Percentiles rank a stretch among this genome's conserved stretches.
These are phyloP conservation scores for Spatulosminthurus flaviceps DNA, from an alignment of 2,888 invertebrate genomes.

Conservation along the genomic window DNA sequence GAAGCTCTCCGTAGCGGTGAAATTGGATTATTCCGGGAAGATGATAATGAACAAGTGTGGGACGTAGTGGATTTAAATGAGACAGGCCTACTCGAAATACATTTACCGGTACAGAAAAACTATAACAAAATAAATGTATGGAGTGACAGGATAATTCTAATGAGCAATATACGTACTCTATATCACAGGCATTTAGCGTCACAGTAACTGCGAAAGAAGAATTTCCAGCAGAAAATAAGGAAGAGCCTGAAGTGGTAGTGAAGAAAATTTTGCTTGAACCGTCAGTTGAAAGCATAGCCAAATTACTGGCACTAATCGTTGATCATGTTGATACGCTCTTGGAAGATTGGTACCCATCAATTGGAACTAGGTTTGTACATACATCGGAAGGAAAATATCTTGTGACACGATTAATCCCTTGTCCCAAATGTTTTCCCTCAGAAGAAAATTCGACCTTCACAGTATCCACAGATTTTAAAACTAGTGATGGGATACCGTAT, in stretches of 20 bases:
- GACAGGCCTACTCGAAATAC: constrained; percentile 85
- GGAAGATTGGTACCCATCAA: constrained; percentile 98
- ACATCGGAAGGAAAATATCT: constrained; percentile 95
- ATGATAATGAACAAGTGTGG: constrained; percentile 81
- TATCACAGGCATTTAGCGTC: constrained; percentile 54
- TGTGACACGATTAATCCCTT: constrained; percentile 91
- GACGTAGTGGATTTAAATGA: constrained; percentile 80
- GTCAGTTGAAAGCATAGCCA: constrained; percentile 80
- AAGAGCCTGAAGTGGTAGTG: constrained; percentile 41
- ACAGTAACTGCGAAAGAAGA: constrained; percentile 52
- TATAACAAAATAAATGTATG: too few species aligned
- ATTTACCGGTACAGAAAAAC: constrained; percentile 72
- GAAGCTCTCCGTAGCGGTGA: constrained; percentile 30
- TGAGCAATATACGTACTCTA: not conserved
- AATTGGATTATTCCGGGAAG: constrained; percentile 52
- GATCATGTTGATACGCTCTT: constrained; percentile 95
- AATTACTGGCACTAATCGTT: constrained; percentile 85
- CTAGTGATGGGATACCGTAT: constrained; percentile 19
- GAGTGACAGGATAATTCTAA: too few species aligned
- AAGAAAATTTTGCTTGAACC: constrained; percentile 72
- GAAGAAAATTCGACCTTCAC: constrained; percentile 45
- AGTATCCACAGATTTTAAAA: constrained; percentile 26
- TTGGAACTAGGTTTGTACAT: constrained; percentile 94
- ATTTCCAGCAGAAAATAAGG: not conserved
- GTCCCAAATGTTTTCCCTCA: constrained; percentile 80